Conservation (phyloP, 2,113 vertebrate genomes). For the Stictonetta naevosa region DNA sequence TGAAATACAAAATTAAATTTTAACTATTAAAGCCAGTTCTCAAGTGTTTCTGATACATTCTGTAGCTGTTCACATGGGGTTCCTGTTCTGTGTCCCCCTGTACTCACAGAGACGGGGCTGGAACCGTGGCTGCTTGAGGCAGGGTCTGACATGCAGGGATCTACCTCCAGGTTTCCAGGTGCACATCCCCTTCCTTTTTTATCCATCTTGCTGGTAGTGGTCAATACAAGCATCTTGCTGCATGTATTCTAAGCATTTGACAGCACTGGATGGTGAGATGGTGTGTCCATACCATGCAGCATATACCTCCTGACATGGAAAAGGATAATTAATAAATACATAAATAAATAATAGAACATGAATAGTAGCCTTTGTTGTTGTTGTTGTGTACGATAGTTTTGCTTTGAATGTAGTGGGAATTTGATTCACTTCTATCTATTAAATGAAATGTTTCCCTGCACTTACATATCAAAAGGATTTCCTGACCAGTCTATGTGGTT, state of each 20-base stretch:
- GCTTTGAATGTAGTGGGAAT: not conserved
- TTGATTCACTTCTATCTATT: not conserved
- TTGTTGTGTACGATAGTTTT: not conserved
- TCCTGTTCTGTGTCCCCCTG: not conserved
- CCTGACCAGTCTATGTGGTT: not conserved
- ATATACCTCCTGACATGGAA: not conserved
- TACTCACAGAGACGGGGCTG: not conserved
- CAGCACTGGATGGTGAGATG: not conserved
- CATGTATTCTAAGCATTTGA: not conserved
- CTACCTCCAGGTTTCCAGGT: not conserved
- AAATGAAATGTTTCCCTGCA: not conserved
- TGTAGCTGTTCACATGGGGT: not conserved
- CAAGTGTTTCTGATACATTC: not conserved
- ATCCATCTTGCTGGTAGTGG: not conserved
- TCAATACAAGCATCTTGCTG: not conserved
- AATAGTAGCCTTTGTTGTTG: not conserved
- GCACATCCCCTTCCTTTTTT: not conserved
- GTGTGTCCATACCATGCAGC: not conserved
- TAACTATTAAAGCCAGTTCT: not conserved
- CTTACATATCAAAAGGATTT: not conserved
- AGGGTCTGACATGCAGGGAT: not conserved
- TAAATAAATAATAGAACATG: not conserved
- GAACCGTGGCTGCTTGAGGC: not conserved
- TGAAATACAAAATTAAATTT: not conserved
- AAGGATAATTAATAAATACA: not conserved